These are phyloP conservation scores for Leucoptera coffeella DNA, from an alignment of 2,888 invertebrate species.

Conservation along the genomic window DNA sequence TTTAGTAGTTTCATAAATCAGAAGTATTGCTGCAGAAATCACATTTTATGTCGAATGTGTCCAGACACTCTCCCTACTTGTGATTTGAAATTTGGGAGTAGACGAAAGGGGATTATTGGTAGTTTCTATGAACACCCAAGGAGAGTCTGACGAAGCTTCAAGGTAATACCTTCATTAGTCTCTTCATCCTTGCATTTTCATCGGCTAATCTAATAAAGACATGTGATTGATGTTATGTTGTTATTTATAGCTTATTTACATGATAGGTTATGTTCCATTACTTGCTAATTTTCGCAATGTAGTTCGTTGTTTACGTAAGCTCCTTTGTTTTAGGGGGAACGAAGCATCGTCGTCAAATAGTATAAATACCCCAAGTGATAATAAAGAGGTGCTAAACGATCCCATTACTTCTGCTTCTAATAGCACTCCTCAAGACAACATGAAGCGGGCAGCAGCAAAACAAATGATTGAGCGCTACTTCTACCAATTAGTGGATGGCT, in stretches of 20 bases:
- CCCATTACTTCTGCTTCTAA: constrained; percentile 18
- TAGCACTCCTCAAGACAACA: constrained; percentile 50
- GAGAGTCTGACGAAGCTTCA: constrained; percentile 53
- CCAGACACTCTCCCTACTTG: too few species aligned
- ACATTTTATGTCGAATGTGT: too few species aligned
- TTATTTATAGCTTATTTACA: too few species aligned
- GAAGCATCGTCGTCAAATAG: constrained; percentile 47
- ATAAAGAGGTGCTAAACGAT: constrained; percentile 21
- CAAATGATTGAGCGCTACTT: constrained; percentile 88
- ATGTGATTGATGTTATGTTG: too few species aligned
- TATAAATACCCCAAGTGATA: constrained; percentile 27
- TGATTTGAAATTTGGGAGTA: too few species aligned
- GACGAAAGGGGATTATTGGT: too few species aligned
- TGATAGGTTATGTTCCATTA: not conserved
- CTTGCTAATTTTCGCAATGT: too few species aligned
- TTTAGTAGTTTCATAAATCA: too few species aligned
- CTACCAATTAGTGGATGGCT: constrained; percentile 87
- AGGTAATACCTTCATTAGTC: too few species aligned
- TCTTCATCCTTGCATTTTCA: too few species aligned
- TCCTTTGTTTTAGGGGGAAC: constrained; percentile 32
- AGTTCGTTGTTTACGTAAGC: not conserved
- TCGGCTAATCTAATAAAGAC: too few species aligned
- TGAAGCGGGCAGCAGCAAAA: constrained; percentile 73
- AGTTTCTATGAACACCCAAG: constrained; percentile 52
- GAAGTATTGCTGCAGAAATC: too few species aligned